Percentiles rank a stretch among this genome's conserved stretches.
These are phyloP conservation scores for Aleiodes testaceus DNA, from an alignment of 2,888 invertebrate species.

Conservation along the genomic window DNA sequence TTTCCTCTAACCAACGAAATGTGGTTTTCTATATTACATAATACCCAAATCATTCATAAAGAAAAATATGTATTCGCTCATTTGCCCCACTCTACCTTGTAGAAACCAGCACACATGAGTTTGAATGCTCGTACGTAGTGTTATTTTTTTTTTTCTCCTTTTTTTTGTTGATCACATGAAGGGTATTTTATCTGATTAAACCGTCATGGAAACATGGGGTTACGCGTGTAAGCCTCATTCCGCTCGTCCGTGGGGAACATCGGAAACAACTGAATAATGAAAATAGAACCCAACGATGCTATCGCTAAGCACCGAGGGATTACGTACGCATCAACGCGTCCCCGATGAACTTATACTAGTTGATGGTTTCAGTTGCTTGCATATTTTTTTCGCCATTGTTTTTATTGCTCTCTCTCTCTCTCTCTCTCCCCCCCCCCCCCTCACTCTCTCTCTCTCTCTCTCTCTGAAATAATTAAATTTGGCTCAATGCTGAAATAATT, in stretches of 20 bases:
- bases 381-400: background rate
- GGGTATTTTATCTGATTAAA: slow-evolving; percentile 71
- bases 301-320: slow-evolving; percentile 70
- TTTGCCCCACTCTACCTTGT: background rate
- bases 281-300: slow-evolving; percentile 71
- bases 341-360: slow-evolving; percentile 62
- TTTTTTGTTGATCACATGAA: slow-evolving; percentile 34
- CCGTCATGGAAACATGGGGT: slow-evolving; percentile 71
- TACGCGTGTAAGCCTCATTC: slow-evolving; percentile 66
- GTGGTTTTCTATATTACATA: background rate
- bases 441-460: too few relatives aligned
- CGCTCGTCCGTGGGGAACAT: slow-evolving; percentile 51
- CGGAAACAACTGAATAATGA: slow-evolving; percentile 72
- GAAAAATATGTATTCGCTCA: background rate
- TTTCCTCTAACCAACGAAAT: background rate
- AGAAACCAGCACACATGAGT: slow-evolving; percentile 17
- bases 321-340: slow-evolving; percentile 70
- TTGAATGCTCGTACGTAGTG: background rate
- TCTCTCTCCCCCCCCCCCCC: too few relatives aligned
- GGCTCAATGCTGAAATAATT: too few relatives aligned
- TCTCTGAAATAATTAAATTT: too few relatives aligned
- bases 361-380: slow-evolving; percentile 13
- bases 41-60: background rate
- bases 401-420: background rate
- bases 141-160: slow-evolving; percentile 4